Base-by-base conservation (phyloP, 2,888 invertebrate genomes). In the Cataglyphis cursor region DNA sequence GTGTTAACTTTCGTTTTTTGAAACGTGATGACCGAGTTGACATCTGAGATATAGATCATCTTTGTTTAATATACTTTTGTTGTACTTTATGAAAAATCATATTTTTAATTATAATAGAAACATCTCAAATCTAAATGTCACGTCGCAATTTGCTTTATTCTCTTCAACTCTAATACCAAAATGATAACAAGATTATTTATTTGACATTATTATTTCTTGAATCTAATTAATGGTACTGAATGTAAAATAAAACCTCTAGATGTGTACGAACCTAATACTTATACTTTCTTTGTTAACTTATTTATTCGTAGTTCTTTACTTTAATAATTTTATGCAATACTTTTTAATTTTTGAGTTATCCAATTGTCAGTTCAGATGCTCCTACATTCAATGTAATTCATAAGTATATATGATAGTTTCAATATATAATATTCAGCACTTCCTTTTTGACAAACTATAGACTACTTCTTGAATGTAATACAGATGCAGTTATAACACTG, bases 1-100 rank as follows among this genome's bases (percentile, higher is more conserved):
- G 84, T 89, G 85, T 89, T 87, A 84, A 85, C 72, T 89, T 84
- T 78, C 80, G 82, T 72, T 90, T 51, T 59, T 73, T 76, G 82
- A 82, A 81, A 70, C 44, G 76, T 75, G 76, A 82, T 85, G 18
- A 44, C 59, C 35, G 64, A 80, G 57, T 82, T 76, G 21, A 41
- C 21, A 44, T 48, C 15, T 68, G 35, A 21, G 65, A 21, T 70
- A n/a, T 66, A 87, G 38, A 70, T 70, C 61, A 48, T 81, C 21
- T 48, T 57, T 54, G 24, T 66, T 74, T 74, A 65, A 21, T 38
- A 61, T 64, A 87, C 54, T 70, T 81, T 76, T 61, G 41, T 5
- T 64, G 0, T 51, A 38, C 18, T 28, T 64, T 35, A 28, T 21
- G n/a, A 44, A 24, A 44, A 38, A 76, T 65, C n/a, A n/a, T 44